Percentiles rank a stretch among this genome's conserved stretches.
These are phyloP conservation scores for Trimorus sp. DNA, from an alignment of 2,888 invertebrate genomes.

Conservation along the genomic window DNA sequence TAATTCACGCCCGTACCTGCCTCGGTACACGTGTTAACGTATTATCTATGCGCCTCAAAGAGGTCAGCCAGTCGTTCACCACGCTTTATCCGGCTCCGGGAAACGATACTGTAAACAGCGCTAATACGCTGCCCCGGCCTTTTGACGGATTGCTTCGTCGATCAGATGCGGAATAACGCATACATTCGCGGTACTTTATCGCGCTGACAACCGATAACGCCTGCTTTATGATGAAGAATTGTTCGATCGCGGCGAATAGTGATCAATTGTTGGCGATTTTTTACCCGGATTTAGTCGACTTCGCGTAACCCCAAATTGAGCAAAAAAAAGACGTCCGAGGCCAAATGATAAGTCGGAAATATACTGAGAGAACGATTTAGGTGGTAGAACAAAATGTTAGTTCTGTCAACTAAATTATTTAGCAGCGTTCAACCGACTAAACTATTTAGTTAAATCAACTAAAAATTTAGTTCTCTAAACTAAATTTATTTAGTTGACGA, in stretches of 20 bases:
- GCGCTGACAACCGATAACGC: conserved; percentile 45
- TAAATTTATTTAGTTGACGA: too few species aligned
- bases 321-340: too few species aligned
- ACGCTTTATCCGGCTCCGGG: conserved; percentile 45
- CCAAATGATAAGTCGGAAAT: too few species aligned
- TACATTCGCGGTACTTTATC: conserved; percentile 41
- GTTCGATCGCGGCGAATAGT: conserved; percentile 12
- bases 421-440: too few species aligned
- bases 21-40: conserved; percentile 49
- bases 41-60: conserved; percentile 55
- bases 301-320: too few species aligned
- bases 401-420: too few species aligned
- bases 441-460: too few species aligned
- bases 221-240: conserved; percentile 43
- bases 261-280: conserved; percentile 2
- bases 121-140: conserved; percentile 18
- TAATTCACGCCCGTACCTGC: conserved; percentile 69
- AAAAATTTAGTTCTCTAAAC: too few species aligned
- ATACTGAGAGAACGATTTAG: too few species aligned
- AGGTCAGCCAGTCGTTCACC: conserved; percentile 52
- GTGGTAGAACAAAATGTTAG: too few species aligned
- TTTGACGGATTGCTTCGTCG: conserved; percentile 37
- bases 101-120: conserved; percentile 42
- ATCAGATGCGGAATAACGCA: conserved; percentile 31
- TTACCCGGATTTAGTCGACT: background rate